A percentile compares a stretch with the other conserved stretches of the same genome.
These are phyloP conservation scores for Drosophila pachea DNA, from an alignment of 1,140 invertebrate genomes.

Conservation along the genomic window DNA sequence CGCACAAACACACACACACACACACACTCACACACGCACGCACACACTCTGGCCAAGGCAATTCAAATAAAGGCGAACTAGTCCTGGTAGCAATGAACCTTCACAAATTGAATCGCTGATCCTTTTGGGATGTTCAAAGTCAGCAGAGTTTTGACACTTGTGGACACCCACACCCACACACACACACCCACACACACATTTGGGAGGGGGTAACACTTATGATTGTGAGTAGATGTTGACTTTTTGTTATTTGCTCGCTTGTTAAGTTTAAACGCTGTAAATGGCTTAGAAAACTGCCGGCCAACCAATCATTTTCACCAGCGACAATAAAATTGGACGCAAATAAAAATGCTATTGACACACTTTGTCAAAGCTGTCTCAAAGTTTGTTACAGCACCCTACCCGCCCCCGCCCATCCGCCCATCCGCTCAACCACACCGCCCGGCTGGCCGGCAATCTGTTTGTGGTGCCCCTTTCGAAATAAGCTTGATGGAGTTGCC, in stretches of 20 bases:
- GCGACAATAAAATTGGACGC: constrained; percentile 71
- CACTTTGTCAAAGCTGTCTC: constrained; percentile 70
- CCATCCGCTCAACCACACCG: not conserved
- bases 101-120: constrained; percentile 57
- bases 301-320: constrained; percentile 56
- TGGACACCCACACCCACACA: constrained; percentile 22
- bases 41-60: not conserved
- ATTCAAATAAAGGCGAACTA: constrained; percentile 2
- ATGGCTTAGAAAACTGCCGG: constrained; percentile 75
- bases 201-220: constrained; percentile 13
- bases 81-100: constrained; percentile 34
- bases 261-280: constrained; percentile 76
- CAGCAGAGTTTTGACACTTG: constrained; percentile 31
- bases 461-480: constrained; percentile 64
- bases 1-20: not conserved
- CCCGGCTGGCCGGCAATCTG: constrained; percentile 17
- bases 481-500: constrained; percentile 77
- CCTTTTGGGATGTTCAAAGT: constrained; percentile 44
- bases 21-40: not conserved
- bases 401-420: constrained; percentile 35
- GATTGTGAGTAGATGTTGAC: constrained; percentile 54
- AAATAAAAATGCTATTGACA: constrained; percentile 78
- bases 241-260: constrained; percentile 76
- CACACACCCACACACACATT: constrained; percentile 15
- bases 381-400: constrained; percentile 41